Percentiles rank a stretch among this genome's conserved stretches.
phyloP scores from a whole-genome alignment of 1,140 invertebrate genomes.

The Tribolium madens region DNA sequence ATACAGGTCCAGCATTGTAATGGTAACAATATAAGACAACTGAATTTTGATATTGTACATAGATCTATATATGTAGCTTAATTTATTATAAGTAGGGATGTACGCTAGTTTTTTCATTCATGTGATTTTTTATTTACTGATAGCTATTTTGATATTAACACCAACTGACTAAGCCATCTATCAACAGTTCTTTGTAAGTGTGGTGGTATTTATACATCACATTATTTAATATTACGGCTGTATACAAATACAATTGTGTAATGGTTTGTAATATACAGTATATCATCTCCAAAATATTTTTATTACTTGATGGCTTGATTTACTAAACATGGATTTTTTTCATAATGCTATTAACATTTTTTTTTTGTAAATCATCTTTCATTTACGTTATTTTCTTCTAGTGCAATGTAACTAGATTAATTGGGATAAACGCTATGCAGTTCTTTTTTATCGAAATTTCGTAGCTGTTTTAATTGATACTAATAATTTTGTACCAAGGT shows the following conservation, averaged over 20 bases:
- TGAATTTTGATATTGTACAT: constrained; percentile 36
- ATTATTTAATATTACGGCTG: constrained; percentile 20
- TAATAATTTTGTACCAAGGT: no score
- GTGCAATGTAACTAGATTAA: no score
- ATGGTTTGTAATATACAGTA: constrained; percentile 3
- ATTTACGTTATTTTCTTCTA: no score
- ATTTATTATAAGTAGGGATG: constrained; percentile 36
- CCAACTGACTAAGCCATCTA: constrained; percentile 34
- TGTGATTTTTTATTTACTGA: constrained; percentile 37
- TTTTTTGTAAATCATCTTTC: no score
- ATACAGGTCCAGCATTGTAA: constrained; percentile 68
- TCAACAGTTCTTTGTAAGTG: constrained; percentile 8
- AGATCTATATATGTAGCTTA: constrained; percentile 35
- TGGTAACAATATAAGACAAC: background rate
- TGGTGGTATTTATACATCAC: background rate
- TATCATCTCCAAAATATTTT: background rate
- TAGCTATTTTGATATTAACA: constrained; percentile 43
- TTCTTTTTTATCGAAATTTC: no score
- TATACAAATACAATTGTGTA: background rate
- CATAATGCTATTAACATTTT: no score
- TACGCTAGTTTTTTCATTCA: constrained; percentile 23
- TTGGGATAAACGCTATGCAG: no score
- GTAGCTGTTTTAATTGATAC: no score
- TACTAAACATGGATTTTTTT: no score
- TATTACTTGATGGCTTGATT: background rate